Percentiles rank a stretch among this genome's conserved stretches.
These are phyloP conservation scores for Teleopsis dalmanni DNA, from an alignment of 1,140 invertebrate genomes.

Conservation along the genomic window DNA sequence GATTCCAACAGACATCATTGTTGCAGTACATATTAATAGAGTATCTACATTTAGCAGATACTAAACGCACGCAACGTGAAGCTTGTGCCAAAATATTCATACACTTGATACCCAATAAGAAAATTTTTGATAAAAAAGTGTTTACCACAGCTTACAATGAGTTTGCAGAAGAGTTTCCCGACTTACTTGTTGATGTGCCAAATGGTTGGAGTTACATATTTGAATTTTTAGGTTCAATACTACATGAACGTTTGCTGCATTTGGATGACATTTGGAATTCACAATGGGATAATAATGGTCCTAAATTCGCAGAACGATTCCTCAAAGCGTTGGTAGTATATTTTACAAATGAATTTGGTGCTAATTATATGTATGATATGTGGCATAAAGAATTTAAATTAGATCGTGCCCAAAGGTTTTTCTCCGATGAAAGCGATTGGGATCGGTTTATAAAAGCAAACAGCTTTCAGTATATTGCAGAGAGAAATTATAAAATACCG, in stretches of 20 bases:
- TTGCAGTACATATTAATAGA: conserved; percentile 24
- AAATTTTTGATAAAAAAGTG: conserved; percentile 20
- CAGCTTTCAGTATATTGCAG: conserved; percentile 9
- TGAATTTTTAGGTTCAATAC: conserved; percentile 34
- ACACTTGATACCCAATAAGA: conserved; percentile 19
- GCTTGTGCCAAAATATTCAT: conserved; percentile 26
- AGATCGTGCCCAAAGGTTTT: conserved; percentile 29
- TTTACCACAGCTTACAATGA: conserved; percentile 24
- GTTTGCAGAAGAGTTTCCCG: conserved; percentile 27
- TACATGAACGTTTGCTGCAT: conserved; percentile 21
- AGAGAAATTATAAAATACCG: conserved; percentile 6
- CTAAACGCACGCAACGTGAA: conserved; percentile 23
- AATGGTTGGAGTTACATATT: conserved; percentile 36
- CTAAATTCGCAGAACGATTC: conserved; percentile 23
- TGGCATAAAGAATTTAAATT: conserved; percentile 35
- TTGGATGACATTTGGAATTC: conserved; percentile 33
- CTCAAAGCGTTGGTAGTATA: conserved; percentile 29
- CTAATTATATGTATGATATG: conserved; percentile 27
- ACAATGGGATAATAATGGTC: conserved; percentile 18
- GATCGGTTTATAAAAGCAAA: conserved; percentile 3
- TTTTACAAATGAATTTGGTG: conserved; percentile 34
- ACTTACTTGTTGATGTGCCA: conserved; percentile 34
- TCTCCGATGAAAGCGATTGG: conserved; percentile 17
- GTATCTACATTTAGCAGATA: conserved; percentile 24
- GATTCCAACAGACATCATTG: conserved; percentile 17